Evolutionary conservation across 2,888 invertebrate genomes (phyloP).

Genomic region (Melikaiella ostensackeni): DNA sequence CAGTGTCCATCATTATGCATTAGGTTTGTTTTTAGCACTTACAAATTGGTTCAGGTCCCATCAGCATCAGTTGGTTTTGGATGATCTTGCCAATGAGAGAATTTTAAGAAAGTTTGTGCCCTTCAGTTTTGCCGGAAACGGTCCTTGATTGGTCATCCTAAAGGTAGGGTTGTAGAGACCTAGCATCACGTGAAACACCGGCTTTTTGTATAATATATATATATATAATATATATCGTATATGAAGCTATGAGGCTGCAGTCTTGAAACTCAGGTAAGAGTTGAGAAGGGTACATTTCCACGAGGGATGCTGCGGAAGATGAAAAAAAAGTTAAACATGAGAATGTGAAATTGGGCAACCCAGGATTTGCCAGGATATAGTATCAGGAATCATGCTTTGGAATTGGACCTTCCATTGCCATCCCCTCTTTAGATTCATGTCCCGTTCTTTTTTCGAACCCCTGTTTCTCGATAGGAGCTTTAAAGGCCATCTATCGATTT

Average conservation of each 20-base stretch:
- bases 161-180: conserved; percentile 2
- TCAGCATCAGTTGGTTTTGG: no score
- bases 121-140: no score
- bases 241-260: conserved; percentile 5
- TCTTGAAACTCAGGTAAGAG: background rate
- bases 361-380: background rate
- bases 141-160: conserved; percentile 4
- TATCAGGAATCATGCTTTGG: background rate
- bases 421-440: background rate
- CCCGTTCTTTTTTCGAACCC: background rate
- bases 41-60: no score
- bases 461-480: background rate
- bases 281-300: background rate
- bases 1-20: no score
- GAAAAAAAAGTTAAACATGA: conserved; percentile 11
- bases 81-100: no score
- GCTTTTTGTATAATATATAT: background rate
- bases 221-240: background rate
- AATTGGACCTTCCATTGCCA: background rate
- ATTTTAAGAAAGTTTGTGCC: no score
- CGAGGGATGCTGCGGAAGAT: conserved; percentile 23
- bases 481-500: conserved; percentile 23
- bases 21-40: no score
- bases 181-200: background rate
- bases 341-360: conserved; percentile 10